Evolutionary conservation across 2,113 vertebrate genomes (phyloP), one percentile per base, ranked within the genome.

Genomic region (Daphoenositta chrysoptera): DNA sequence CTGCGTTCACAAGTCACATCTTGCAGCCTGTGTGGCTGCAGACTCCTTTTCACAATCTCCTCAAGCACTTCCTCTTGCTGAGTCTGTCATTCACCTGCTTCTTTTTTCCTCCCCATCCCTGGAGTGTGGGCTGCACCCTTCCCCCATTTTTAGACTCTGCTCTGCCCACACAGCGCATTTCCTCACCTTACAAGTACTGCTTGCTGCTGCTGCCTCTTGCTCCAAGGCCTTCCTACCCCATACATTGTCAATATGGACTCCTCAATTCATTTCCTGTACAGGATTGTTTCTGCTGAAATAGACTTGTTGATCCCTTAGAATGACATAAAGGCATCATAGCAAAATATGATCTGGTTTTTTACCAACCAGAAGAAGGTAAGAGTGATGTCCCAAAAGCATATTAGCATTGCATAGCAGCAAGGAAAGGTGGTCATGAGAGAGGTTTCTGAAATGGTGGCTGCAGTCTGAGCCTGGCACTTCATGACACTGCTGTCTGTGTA

Each of bases 401-500:
- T 53, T 56, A 72, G 58, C 12, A n/a, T 31, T 68, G 28, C 47
- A 15, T 23, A 63, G 23, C 58, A 83, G n/a, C 26, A 65, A 80
- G 26, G 61, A 89, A 53, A 48, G n/a, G 15, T 16, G 26, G 8
- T 40, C 22, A 27, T 18, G 45, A 79, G 39, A 65, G 40, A 19
- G 12, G n/a, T 30, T 21, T 51, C 35, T n/a, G 35, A 78, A 75
- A 64, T 12, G 31, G 35, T 21, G 40, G 13, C 73, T 83, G 40
- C 63, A 61, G 44, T 44, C 71, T 64, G 30, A 71, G 11, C 22
- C 31, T 60, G 35, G 27, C 39, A 51, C 44, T 89, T 79, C 2
- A 2, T 51, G 47, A 45, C 1, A 1, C 26, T 50, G 0, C 21
- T 1, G 21, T 24, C 20, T 1, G 23, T 22, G 21, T 47, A 40